These are phyloP conservation scores for Harpagus bidentatus DNA, from an alignment of 2,113 vertebrate species.

Conservation along the genomic window DNA sequence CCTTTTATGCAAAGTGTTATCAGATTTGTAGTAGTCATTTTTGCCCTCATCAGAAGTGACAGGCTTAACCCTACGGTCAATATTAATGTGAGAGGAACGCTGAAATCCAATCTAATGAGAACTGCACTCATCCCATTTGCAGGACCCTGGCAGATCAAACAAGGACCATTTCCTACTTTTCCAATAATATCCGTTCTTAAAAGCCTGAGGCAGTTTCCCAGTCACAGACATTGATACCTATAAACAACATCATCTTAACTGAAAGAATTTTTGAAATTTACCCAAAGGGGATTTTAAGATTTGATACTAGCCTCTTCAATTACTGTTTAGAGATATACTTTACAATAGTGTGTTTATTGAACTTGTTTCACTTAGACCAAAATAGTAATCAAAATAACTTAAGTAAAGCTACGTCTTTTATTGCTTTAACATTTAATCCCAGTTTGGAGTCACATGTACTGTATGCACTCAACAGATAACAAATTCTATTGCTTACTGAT, in stretches of 20 bases:
- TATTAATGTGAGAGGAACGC: background rate
- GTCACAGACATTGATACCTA: constrained; percentile 44
- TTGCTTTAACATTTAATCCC: background rate
- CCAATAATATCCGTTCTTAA: background rate
- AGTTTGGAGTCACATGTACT: background rate
- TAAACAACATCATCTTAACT: constrained; percentile 27
- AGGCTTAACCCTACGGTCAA: background rate
- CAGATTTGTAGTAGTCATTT: background rate
- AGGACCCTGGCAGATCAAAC: background rate
- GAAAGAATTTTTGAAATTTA: constrained; percentile 50
- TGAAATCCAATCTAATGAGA: constrained; percentile 27
- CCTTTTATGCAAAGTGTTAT: background rate
- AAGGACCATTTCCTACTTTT: constrained; percentile 21
- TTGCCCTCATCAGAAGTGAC: background rate
- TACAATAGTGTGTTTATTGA: background rate
- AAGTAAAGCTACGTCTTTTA: background rate
- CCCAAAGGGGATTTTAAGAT: constrained; percentile 3
- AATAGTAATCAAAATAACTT: constrained; percentile 26
- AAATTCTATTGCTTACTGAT: background rate
- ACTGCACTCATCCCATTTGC: constrained; percentile 1
- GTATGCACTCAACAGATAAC: background rate
- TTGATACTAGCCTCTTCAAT: background rate
- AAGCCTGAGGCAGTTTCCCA: constrained; percentile 30
- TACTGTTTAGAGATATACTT: background rate
- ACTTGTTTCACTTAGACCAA: background rate